Evolutionary conservation across 1,140 invertebrate genomes (phyloP).

Genomic region (Ylistrum balloti): DNA sequence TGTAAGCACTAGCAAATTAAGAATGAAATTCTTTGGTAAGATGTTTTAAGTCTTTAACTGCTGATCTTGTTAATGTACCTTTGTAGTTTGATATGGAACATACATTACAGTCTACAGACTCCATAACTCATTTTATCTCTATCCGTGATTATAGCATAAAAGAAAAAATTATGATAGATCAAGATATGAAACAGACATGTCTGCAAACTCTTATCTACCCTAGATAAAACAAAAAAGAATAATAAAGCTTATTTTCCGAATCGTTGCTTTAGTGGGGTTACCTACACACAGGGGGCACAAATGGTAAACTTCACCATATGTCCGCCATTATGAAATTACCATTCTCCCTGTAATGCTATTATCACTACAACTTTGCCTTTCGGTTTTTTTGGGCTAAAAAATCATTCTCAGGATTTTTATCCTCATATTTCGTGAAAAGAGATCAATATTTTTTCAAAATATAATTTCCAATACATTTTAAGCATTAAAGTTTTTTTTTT

Average conservation of each 20-base stretch:
- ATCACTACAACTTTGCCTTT: background rate
- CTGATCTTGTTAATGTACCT: background rate
- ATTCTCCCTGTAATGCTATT: background rate
- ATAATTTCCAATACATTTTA: no score
- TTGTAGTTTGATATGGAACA: background rate
- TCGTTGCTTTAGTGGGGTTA: background rate
- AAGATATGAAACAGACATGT: constrained; percentile 29
- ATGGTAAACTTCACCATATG: background rate
- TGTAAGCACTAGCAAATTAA: background rate
- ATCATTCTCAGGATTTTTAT: background rate
- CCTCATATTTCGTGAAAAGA: no score
- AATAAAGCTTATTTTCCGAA: background rate
- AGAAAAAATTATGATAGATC: background rate
- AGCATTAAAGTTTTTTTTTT: no score
- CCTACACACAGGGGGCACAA: background rate
- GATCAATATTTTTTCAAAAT: no score
- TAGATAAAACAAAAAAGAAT: constrained; percentile 20
- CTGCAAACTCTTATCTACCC: background rate
- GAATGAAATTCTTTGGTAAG: background rate
- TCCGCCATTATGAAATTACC: background rate
- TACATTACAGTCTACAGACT: background rate
- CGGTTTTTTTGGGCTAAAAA: background rate
- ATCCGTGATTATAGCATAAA: background rate
- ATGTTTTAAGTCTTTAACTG: background rate
- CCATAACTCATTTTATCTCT: constrained; percentile 8